Evolutionary conservation across 2,113 vertebrate genomes (phyloP), one percentile per base, ranked within the genome.

Genomic region (Aramus guarauna): DNA sequence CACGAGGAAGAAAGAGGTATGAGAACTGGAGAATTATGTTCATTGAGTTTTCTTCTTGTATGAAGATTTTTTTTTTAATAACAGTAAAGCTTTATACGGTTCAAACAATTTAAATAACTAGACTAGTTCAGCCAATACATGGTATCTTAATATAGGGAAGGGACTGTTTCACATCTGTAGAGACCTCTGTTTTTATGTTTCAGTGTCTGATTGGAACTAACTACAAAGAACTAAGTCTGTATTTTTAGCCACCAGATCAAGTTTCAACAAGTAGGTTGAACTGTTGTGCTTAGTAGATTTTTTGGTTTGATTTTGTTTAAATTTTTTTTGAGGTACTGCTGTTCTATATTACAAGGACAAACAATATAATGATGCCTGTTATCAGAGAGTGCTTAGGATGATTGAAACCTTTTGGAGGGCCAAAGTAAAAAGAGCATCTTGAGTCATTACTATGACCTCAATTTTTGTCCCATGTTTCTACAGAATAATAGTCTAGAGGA

Each of bases 1-100:
- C 99, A 98, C 5, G 99, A 99, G 78, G 99, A 99, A 69, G 99
- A 99, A 92, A 99, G 99, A 99, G 99, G 99, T 99, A 98, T 97
- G 94, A 88, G 64, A 87, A 90, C 23, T 37, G 37, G 11, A 80
- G 30, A 85, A 95, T 76, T 84, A 15, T 26, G 10, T 75, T 82
- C 2, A 9, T n/a, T 90, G 43, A 15, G 55, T 45, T 69, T 81
- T 92, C 47, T 78, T 3, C 47, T 39, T 72, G 34, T 72, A 8
- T 63, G 26, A 36, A n/a, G 37, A 23, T 24, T 76, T 78, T 24
- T 56, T 91, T 22, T 10, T 12, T n/a, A n/a, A 62, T 12, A 56
- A 82, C 37, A 48, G 23, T 74, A 79, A 87, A 45, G 18, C 12
- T 85, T 77, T 76, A n/a, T 71, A 50, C 27, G 4, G 19, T 37